These are phyloP conservation scores for Atherix ibis DNA, from an alignment of 2,888 invertebrate genomes.

Conservation along the genomic window DNA sequence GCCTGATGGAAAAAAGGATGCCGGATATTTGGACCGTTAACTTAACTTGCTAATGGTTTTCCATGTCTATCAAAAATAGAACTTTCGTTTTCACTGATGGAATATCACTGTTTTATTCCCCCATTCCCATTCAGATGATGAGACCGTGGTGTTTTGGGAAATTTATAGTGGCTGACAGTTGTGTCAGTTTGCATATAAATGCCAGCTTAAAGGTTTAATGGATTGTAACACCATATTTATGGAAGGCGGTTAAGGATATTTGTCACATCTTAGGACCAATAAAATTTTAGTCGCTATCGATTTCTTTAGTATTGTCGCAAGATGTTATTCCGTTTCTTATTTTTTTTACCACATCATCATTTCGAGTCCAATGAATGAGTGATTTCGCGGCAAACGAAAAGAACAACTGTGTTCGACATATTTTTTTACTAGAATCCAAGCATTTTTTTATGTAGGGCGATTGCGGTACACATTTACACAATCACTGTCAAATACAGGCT, in stretches of 20 bases:
- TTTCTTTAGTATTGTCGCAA: conserved; percentile 4
- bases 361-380: too few relatives aligned
- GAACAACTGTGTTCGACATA: too few relatives aligned
- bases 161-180: conserved; percentile 5
- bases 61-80: conserved; percentile 4
- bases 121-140: conserved; percentile 1
- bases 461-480: too few relatives aligned
- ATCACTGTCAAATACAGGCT: too few relatives aligned
- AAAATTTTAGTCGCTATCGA: conserved; percentile 10
- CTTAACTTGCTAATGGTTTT: conserved; percentile 10
- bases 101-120: neutral
- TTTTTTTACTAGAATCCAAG: too few relatives aligned
- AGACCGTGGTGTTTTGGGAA: neutral
- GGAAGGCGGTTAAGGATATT: conserved; percentile 8
- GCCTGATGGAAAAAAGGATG: conserved; percentile 4
- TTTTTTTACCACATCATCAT: too few relatives aligned
- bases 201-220: conserved; percentile 12
- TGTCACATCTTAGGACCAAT: conserved; percentile 8
- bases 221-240: conserved; percentile 11
- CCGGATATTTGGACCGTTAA: conserved; percentile 8
- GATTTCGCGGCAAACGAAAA: too few relatives aligned
- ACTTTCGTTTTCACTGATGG: conserved; percentile 3
- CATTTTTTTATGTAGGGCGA: too few relatives aligned
- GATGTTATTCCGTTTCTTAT: too few relatives aligned
- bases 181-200: conserved; percentile 11